These are phyloP conservation scores for Thunnus albacares DNA, from an alignment of 2,797 vertebrate genomes.

Conservation along the genomic window DNA sequence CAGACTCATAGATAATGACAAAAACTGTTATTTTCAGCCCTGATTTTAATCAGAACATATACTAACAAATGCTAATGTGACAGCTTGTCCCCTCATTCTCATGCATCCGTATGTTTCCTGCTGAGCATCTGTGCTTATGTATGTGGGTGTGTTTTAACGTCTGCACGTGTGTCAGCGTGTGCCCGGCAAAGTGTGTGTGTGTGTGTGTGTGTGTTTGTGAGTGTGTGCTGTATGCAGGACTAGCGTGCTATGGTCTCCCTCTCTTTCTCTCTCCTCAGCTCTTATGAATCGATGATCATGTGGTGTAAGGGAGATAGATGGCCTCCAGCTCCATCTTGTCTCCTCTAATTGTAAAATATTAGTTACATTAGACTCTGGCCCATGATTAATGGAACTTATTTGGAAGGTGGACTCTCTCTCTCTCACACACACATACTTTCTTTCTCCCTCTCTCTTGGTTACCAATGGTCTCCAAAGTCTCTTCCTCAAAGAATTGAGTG, in stretches of 20 bases:
- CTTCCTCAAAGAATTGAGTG: conserved; percentile 96
- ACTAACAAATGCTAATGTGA: conserved; percentile 63
- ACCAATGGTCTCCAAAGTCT: conserved; percentile 90
- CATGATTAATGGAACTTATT: conserved; percentile 99
- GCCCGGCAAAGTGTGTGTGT: conserved; percentile 35
- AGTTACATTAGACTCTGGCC: conserved; percentile 99
- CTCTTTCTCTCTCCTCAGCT: conserved; percentile 90
- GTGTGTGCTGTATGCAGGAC: conserved; percentile 58
- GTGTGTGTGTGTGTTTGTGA: conserved; percentile 50
- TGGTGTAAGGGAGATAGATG: conserved; percentile 99
- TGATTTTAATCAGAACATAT: conserved; percentile 33
- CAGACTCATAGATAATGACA: neutral
- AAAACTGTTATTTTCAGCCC: neutral
- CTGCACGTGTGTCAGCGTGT: conserved; percentile 40
- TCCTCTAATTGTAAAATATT: conserved; percentile 99
- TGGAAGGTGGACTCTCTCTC: conserved; percentile 93
- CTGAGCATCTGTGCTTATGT: conserved; percentile 60
- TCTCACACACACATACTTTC: conserved; percentile 81
- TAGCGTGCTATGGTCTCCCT: conserved; percentile 69
- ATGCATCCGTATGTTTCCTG: conserved; percentile 60
- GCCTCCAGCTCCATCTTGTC: conserved; percentile 98
- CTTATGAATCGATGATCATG: conserved; percentile 99
- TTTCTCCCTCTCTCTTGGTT: conserved; percentile 48
- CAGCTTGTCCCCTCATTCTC: conserved; percentile 63
- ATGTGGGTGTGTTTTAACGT: conserved; percentile 42